Evolutionary conservation across 1,140 invertebrate genomes (phyloP).

Genomic region (Subanguina moxae): DNA sequence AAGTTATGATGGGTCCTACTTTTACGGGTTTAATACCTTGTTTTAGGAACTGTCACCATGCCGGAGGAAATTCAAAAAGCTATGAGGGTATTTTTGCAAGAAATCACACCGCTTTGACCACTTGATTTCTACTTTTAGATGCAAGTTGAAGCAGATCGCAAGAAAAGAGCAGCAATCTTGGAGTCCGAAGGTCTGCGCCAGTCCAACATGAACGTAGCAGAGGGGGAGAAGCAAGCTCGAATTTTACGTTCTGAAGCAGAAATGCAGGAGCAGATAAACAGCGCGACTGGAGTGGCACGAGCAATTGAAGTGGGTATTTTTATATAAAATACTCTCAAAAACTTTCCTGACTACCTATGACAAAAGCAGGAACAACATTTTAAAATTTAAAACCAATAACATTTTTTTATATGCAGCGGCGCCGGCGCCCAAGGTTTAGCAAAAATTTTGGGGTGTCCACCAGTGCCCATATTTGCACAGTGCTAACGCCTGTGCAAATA

Average conservation of each 20-base stretch:
- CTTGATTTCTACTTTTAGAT: constrained; percentile 77
- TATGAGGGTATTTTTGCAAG: constrained; percentile 71
- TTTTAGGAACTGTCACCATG: constrained; percentile 63
- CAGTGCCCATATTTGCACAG: too few relatives aligned
- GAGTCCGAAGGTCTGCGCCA: constrained; percentile 74
- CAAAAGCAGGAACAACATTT: too few relatives aligned
- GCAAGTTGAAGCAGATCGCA: constrained; percentile 95
- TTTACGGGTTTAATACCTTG: not conserved
- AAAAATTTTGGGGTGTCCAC: too few relatives aligned
- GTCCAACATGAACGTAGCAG: constrained; percentile 71
- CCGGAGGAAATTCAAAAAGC: constrained; percentile 89
- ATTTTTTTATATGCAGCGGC: too few relatives aligned
- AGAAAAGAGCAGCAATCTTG: constrained; percentile 88
- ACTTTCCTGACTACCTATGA: too few relatives aligned
- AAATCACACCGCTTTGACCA: not conserved
- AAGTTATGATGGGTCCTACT: constrained; percentile 45
- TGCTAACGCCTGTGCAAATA: too few relatives aligned
- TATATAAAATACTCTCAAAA: too few relatives aligned
- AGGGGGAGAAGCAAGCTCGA: constrained; percentile 82
- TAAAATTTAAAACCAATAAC: too few relatives aligned
- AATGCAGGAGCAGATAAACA: constrained; percentile 77
- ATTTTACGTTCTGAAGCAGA: constrained; percentile 70
- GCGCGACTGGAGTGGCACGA: constrained; percentile 78
- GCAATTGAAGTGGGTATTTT: constrained; percentile 68
- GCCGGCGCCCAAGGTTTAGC: too few relatives aligned